These are phyloP conservation scores for Drosophila navojoa DNA, from an alignment of 1,140 invertebrate species.

Conservation along the genomic window DNA sequence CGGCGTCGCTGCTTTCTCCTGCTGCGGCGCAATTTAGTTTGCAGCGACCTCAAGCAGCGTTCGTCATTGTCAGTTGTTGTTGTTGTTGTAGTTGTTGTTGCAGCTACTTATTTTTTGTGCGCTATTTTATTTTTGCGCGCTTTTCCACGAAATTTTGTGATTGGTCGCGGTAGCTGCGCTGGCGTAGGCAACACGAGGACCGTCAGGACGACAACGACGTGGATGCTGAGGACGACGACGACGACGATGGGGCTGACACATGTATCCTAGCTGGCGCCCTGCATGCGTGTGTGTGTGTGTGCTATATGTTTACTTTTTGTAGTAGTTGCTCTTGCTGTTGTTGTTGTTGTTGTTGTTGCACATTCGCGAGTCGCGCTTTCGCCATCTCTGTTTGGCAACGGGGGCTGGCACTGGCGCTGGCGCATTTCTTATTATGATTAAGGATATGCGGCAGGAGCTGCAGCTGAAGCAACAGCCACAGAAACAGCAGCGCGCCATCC, in stretches of 20 bases:
- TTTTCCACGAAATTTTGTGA: constrained; percentile 82
- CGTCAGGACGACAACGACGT: constrained; percentile 50
- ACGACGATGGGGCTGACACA: constrained; percentile 52
- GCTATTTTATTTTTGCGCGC: constrained; percentile 76
- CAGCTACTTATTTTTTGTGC: constrained; percentile 65
- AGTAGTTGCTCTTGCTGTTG: not conserved
- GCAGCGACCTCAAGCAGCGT: constrained; percentile 61
- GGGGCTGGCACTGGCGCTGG: constrained; percentile 51
- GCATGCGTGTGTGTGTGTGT: constrained; percentile 27
- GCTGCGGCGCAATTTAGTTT: constrained; percentile 68
- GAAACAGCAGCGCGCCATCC: constrained; percentile 17
- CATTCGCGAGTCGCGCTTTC: constrained; percentile 66
- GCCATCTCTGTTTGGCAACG: constrained; percentile 67
- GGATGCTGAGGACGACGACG: constrained; percentile 40
- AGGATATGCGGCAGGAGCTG: constrained; percentile 57
- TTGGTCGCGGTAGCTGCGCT: constrained; percentile 75
- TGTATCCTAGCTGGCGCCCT: constrained; percentile 13
- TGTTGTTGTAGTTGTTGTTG: constrained; percentile 59
- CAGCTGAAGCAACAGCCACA: constrained; percentile 19
- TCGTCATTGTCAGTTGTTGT: constrained; percentile 70
- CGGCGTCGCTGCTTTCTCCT: constrained; percentile 56
- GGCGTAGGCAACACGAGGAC: constrained; percentile 67
- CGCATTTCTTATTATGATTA: constrained; percentile 82
- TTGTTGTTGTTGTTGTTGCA: constrained; percentile 37
- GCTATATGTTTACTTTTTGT: not conserved